These are phyloP conservation scores for Lycia hirtaria DNA, from an alignment of 2,888 invertebrate species.

Conservation along the genomic window DNA sequence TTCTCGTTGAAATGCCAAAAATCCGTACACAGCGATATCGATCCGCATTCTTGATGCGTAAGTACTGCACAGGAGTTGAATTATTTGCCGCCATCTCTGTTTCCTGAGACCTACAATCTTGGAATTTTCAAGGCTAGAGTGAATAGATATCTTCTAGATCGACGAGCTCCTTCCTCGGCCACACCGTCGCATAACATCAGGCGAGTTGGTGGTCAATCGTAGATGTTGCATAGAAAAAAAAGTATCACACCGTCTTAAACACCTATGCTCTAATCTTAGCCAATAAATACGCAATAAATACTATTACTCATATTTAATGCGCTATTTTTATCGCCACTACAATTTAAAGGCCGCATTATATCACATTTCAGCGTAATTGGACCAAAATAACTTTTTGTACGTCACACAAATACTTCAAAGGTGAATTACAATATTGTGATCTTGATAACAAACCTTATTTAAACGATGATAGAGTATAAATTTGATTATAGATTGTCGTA, in stretches of 20 bases:
- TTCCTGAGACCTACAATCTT: no score
- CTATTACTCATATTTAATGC: constrained; percentile 19
- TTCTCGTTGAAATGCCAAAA: no score
- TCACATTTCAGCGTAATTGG: constrained; percentile 33
- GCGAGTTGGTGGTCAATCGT: no score
- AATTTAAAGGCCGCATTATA: constrained; percentile 31
- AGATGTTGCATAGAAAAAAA: no score
- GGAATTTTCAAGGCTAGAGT: no score
- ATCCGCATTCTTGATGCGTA: no score
- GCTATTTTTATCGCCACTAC: constrained; percentile 28
- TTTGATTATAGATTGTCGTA: neutral
- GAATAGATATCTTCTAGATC: no score
- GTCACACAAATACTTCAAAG: constrained; percentile 33
- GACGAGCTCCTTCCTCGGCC: no score
- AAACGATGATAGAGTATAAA: neutral
- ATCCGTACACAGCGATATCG: no score
- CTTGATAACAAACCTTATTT: constrained; percentile 13
- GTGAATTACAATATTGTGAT: constrained; percentile 19
- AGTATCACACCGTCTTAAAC: neutral
- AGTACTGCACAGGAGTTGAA: no score
- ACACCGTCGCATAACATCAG: no score
- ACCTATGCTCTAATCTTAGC: neutral
- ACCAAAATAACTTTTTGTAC: constrained; percentile 36
- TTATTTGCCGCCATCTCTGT: no score
- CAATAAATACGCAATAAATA: neutral